These are phyloP conservation scores for Narcine bancroftii DNA, from an alignment of 2,113 vertebrate species.

Conservation along the genomic window DNA sequence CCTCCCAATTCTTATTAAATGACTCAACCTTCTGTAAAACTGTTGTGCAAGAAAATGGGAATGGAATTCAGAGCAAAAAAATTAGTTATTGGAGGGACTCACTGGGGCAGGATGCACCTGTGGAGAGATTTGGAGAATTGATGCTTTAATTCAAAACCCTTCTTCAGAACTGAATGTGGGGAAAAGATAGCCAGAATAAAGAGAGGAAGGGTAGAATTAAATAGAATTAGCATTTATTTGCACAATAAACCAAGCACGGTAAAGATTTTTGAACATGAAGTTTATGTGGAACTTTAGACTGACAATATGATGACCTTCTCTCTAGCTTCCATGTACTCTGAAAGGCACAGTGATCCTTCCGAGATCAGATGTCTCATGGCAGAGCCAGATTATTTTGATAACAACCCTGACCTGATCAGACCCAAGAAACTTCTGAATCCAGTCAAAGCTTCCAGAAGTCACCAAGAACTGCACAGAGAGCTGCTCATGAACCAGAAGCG, in stretches of 20 bases:
- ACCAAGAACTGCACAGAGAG: constrained; percentile 77
- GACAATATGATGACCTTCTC: constrained; percentile 22
- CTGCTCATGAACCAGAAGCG: constrained; percentile 78
- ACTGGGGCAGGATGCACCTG: too few relatives aligned
- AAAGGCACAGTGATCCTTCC: constrained; percentile 63
- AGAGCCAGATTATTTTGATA: constrained; percentile 62
- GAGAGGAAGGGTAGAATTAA: too few relatives aligned
- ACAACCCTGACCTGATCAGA: constrained; percentile 73
- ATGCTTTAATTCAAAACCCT: too few relatives aligned
- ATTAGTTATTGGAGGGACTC: too few relatives aligned
- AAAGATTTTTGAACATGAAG: background rate
- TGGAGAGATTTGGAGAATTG: too few relatives aligned
- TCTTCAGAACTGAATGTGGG: too few relatives aligned
- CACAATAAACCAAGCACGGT: too few relatives aligned
- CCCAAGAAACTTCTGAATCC: constrained; percentile 76
- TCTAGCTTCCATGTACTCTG: constrained; percentile 70
- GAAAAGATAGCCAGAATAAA: too few relatives aligned
- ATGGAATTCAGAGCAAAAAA: background rate
- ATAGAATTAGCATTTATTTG: background rate
- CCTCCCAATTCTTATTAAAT: background rate
- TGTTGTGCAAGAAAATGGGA: background rate
- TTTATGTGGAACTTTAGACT: background rate
- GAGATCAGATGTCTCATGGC: constrained; percentile 59
- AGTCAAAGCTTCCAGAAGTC: constrained; percentile 71
- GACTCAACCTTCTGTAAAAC: background rate